These are phyloP conservation scores for Thymallus thymallus DNA, from an alignment of 2,113 vertebrate species.

Conservation along the genomic window DNA sequence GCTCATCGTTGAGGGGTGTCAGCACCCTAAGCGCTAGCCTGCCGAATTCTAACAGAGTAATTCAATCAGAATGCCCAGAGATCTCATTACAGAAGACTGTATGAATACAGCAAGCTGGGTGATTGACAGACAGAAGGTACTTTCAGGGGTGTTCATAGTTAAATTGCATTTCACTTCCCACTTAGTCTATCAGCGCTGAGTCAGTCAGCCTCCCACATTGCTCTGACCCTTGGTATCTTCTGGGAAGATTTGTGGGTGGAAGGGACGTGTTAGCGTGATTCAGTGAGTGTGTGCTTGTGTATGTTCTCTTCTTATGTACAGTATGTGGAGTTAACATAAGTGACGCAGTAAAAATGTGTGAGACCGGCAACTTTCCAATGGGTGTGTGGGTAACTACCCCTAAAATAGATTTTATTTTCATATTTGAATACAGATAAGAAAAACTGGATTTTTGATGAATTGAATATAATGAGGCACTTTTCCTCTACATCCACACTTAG, in stretches of 20 bases:
- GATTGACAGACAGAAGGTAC: constrained; percentile 42
- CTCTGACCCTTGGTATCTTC: constrained; percentile 14
- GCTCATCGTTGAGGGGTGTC: constrained; percentile 50
- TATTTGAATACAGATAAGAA: no score
- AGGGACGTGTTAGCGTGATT: not conserved
- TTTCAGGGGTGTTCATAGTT: constrained; percentile 48
- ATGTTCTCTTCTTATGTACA: not conserved
- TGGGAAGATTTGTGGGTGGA: not conserved
- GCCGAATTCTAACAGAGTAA: constrained; percentile 66
- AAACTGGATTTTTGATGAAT: no score
- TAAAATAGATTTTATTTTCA: not conserved
- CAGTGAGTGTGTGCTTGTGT: not conserved
- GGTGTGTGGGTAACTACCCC: not conserved
- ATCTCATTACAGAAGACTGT: constrained; percentile 51
- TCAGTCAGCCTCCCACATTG: constrained; percentile 8
- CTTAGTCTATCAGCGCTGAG: not conserved
- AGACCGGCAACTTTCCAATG: not conserved
- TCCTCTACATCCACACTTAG: no score
- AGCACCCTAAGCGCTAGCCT: constrained; percentile 37
- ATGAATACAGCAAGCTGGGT: constrained; percentile 9
- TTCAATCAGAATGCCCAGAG: constrained; percentile 64
- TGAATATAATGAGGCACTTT: no score
- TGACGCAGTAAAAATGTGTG: no score
- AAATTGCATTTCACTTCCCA: constrained; percentile 39
- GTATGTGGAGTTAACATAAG: no score